Evolutionary conservation across 2,888 invertebrate species (phyloP).

Genomic region (Xanthostigma xanthostigma): DNA sequence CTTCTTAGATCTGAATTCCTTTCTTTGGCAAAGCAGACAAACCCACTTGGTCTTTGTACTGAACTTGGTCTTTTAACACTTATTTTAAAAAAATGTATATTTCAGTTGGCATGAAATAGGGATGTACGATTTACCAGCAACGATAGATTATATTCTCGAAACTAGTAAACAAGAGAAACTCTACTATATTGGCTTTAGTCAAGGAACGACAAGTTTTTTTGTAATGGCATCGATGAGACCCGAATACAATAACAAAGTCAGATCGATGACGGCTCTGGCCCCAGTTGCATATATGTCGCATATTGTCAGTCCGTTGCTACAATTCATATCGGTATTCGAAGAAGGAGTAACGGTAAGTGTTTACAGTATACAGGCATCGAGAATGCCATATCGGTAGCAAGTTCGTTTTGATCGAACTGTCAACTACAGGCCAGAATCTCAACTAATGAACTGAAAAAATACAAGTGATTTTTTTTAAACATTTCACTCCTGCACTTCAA

Average conservation of each 20-base stretch:
- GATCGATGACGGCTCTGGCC: conserved; percentile 35
- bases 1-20: too few species aligned
- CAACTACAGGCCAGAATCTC: too few species aligned
- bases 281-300: conserved; percentile 39
- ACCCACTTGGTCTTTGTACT: too few species aligned
- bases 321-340: conserved; percentile 4
- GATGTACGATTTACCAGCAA: conserved; percentile 35
- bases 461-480: too few species aligned
- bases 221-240: conserved; percentile 35
- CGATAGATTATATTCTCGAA: conserved; percentile 30
- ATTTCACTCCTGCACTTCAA: too few species aligned
- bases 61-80: too few species aligned
- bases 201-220: conserved; percentile 42
- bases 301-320: conserved; percentile 30
- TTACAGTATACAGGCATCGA: too few species aligned
- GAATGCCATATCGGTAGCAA: too few species aligned
- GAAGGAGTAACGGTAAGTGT: too few species aligned
- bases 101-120: conserved; percentile 41
- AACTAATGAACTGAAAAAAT: too few species aligned
- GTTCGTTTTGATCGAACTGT: too few species aligned
- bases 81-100: background rate
- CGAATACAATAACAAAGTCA: conserved; percentile 36
- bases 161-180: conserved; percentile 29
- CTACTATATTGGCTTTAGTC: conserved; percentile 42
- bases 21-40: too few species aligned